phyloP scores from a whole-genome alignment of 92 coral and sea anemone genomes.

The Siderastrea radians region DNA sequence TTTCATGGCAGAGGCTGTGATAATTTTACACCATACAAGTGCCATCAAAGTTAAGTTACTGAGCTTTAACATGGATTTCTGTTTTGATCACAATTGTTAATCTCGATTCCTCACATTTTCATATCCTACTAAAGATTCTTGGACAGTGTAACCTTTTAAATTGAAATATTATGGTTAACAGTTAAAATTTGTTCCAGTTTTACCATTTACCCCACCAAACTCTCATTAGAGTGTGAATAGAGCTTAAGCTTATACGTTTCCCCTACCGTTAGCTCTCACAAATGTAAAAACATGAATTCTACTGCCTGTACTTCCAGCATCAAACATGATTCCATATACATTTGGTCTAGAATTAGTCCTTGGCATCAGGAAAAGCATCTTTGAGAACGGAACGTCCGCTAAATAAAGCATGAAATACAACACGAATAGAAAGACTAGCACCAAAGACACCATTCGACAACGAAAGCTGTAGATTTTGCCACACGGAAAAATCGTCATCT shows the following conservation, averaged over 20 bases:
- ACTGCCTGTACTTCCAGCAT: conserved; percentile 99
- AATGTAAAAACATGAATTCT: conserved; percentile 90
- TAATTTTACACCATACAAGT: too few species aligned
- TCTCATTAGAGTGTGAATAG: too few species aligned
- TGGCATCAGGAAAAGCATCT: background rate
- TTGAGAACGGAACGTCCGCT: conserved; percentile 13
- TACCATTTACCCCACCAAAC: too few species aligned
- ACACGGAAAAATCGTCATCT: conserved; percentile 9
- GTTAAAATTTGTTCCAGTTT: too few species aligned
- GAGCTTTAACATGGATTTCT: too few species aligned
- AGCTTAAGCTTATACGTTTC: background rate
- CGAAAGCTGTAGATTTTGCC: conserved; percentile 34
- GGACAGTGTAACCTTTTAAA: too few species aligned
- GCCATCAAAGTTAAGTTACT: too few species aligned
- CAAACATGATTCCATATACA: conserved; percentile 91
- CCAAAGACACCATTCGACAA: conserved; percentile 1
- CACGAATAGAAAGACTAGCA: background rate
- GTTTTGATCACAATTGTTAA: too few species aligned
- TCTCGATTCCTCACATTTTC: too few species aligned
- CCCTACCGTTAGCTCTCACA: conserved; percentile 63
- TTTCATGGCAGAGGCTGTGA: too few species aligned
- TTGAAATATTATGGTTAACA: too few species aligned
- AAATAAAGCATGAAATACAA: background rate
- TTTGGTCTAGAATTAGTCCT: background rate
- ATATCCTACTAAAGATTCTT: too few species aligned